Evolutionary conservation across 2,888 invertebrate genomes (phyloP).

Genomic region (Cerceris ruficornis): DNA sequence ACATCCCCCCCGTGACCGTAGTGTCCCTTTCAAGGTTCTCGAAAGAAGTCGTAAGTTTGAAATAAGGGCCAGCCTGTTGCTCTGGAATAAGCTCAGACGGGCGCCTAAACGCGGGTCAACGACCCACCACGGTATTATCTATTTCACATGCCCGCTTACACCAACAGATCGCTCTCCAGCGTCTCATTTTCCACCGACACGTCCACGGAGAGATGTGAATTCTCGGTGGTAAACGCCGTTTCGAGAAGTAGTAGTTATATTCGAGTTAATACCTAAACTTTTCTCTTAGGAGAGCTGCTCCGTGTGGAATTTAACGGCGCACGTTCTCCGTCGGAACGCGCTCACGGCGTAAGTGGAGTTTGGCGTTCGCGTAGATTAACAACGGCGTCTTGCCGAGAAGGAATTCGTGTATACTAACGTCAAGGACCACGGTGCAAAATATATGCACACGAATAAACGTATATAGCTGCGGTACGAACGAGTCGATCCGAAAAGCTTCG

Average conservation of each 20-base stretch:
- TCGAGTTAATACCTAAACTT: conserved; percentile 17
- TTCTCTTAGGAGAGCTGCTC: neutral
- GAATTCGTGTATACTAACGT: no score
- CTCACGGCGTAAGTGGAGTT: neutral
- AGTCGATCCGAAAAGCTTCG: neutral
- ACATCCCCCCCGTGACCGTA: neutral
- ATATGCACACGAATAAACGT: neutral
- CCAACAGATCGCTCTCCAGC: conserved; percentile 36
- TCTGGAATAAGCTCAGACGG: conserved; percentile 15
- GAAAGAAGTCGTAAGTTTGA: neutral
- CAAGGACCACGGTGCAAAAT: no score
- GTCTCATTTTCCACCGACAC: conserved; percentile 28
- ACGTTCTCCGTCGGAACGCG: neutral
- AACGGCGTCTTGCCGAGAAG: neutral
- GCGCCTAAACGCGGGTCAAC: no score
- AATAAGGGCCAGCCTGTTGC: conserved; percentile 13
- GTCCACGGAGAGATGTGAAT: conserved; percentile 13
- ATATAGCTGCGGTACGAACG: neutral
- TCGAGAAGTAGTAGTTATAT: conserved; percentile 18
- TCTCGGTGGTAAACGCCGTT: conserved; percentile 11
- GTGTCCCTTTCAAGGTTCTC: neutral
- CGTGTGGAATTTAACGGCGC: neutral
- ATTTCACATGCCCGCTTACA: neutral
- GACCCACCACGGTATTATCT: no score
- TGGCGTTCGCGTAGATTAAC: conserved; percentile 20